Evolutionary conservation across 2,888 invertebrate genomes (phyloP), one percentile per base, ranked within the genome.

Genomic region (Epinotia bilunana): DNA sequence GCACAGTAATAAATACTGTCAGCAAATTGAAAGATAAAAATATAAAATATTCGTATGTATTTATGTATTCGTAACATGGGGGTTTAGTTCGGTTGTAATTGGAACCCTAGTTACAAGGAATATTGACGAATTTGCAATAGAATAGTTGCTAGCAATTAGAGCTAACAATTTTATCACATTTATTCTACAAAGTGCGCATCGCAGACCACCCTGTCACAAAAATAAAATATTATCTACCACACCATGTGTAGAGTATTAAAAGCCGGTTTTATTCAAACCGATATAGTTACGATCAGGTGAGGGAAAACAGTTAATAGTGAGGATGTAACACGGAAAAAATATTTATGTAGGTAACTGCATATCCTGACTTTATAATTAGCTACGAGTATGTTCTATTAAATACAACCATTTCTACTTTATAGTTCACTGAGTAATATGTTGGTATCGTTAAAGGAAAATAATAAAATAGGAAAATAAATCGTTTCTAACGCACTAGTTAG

Each of bases 1-100:
- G 60, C 60, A 58, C 60, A 43, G 58, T 60, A 39, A 70, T 72
- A 70, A 74, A 64, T 70, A 39, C 39, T 23, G 60, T 20, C 53
- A 60, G 71, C 65, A 60, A 73, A 62, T 68, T 62, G 55, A n/a
- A 62, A 60, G 16, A 70, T 62, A 57, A 57, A 46, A 43, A 49
- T 39, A 55, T 18, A 33, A 39, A 57, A 20, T 39, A 39, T 67
- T 55, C 12, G 18, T 12, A 65, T 7, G 39, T 39, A 33, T 6
- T 5, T 28, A 28, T 5, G 18, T 18, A 18, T 18, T 12, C n/a
- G 33, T 12, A 6, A 9, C 39, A 39, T 39, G 33, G 33, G 5
- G 13, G 46, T 49, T 49, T n/a, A 53, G 2, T 53, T 2, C 39
- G 11, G 2, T 43, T 39, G 39, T 1, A 68, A 20, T 2, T 39